Conservation (phyloP, 2,113 vertebrate genomes). For the Antechinus flavipes region DNA sequence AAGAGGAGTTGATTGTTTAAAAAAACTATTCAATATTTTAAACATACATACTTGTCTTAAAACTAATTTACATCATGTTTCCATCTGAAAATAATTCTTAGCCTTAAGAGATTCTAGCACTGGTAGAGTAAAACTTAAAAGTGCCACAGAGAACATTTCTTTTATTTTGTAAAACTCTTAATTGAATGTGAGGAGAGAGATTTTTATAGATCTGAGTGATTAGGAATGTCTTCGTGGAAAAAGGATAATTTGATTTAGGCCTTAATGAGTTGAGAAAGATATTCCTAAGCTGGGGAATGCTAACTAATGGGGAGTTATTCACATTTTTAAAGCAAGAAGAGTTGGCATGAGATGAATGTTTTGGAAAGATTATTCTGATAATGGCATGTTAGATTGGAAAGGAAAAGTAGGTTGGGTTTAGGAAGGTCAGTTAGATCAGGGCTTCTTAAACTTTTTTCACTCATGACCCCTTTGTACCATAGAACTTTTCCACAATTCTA, state of each 20-base stretch:
- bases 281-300: background rate
- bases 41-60: background rate
- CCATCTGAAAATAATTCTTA: background rate
- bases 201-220: background rate
- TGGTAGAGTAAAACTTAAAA: background rate
- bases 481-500: too few relatives aligned
- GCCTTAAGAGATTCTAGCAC: background rate
- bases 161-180: background rate
- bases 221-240: background rate
- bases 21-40: background rate
- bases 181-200: background rate
- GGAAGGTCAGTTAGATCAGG: background rate
- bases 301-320: background rate
- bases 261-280: background rate
- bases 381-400: background rate
- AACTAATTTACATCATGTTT: background rate
- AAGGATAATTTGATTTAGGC: background rate
- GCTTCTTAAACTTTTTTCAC: too few relatives aligned
- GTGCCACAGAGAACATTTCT: background rate
- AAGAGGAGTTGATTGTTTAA: background rate
- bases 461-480: too few relatives aligned
- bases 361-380: background rate
- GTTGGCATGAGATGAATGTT: background rate
- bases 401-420: background rate
- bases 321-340: background rate